Base-by-base conservation (phyloP, 2,888 invertebrate genomes). In the Volucella bombylans region DNA sequence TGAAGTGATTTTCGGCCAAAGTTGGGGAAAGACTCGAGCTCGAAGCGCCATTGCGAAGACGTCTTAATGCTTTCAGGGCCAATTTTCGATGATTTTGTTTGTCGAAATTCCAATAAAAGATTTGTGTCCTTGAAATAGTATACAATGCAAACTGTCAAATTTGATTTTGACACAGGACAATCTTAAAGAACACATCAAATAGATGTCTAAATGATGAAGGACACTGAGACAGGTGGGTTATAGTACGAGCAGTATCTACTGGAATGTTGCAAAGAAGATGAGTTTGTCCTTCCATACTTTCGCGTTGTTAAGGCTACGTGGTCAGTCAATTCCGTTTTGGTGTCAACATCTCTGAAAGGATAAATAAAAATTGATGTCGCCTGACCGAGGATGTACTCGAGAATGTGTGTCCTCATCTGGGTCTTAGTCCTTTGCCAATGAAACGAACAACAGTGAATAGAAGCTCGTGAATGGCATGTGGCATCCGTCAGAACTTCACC, bases 331-430 rank as follows among this genome's bases (percentile, higher is more conserved):
- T 68, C 61, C 49, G 61, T 47, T 54, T 39, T 23, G 65, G 52
- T 68, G 76, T 68, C 68, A 77, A 68, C 52, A 77, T 52, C 43
- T 52, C 61, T 18, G 15, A 31, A 9, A 62, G 39, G 55, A 68
- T 69, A 69, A 71, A 71, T 64, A 64, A 64, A 78, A 78, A 64
- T 69, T 64, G 55, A 71, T 69, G 65, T 79, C 71, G 57, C 59
- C 78, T 57, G 65, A 59, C 71, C 71, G 65, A 43, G 64, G 64
- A 59, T 79, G 52, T 72, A 57, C 50, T 43, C 12, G 4, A 59
- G 71, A 71, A 79, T 65, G 71, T 43, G 57, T 41, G 43, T 39
- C 31, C n/a, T 45, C 31, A 31, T 31, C 31, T 31, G 4, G 31
- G 31, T 31, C 31, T 31, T 31, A 31, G 31, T 31, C 6, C 31